Evolutionary conservation across 2,113 vertebrate genomes (phyloP).

Genomic region (Ranitomeya imitator): DNA sequence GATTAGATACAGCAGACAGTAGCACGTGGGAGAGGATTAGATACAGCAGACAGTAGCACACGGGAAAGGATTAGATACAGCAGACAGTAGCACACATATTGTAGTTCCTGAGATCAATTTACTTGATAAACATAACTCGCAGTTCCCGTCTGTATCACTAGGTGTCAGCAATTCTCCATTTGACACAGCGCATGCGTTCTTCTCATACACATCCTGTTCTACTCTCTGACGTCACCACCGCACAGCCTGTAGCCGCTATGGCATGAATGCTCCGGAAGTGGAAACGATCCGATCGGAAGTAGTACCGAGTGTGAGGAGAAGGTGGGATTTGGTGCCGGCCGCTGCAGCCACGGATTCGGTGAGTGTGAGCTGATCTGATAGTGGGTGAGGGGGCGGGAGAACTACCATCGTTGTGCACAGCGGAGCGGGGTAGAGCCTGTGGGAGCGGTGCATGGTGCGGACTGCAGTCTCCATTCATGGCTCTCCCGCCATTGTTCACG

Average conservation of each 20-base stretch:
- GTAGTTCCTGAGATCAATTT: too few relatives aligned
- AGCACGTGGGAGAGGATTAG: too few relatives aligned
- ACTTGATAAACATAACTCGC: not conserved
- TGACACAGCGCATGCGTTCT: not conserved
- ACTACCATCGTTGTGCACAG: not conserved
- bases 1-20: too few relatives aligned
- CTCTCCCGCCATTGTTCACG: not conserved
- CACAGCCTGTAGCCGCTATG: not conserved
- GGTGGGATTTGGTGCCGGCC: not conserved
- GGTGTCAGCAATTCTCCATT: not conserved
- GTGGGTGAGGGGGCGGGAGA: too few relatives aligned
- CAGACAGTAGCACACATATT: not conserved
- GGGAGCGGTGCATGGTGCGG: not conserved
- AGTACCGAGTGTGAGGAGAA: not conserved
- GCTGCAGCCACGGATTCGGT: constrained; percentile 48
- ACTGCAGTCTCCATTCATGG: not conserved
- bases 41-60: too few relatives aligned
- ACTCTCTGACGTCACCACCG: not conserved
- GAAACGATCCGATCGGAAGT: constrained; percentile 24
- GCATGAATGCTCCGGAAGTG: constrained; percentile 27
- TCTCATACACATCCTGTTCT: not conserved
- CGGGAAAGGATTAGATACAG: not conserved
- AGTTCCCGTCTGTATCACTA: not conserved
- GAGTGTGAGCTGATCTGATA: not conserved
- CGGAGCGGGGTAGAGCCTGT: not conserved